A percentile compares a stretch with the other conserved stretches of the same genome.
Evolutionary conservation across 1,140 invertebrate genomes (phyloP).

Genomic region (Drosophila nebulosa): DNA sequence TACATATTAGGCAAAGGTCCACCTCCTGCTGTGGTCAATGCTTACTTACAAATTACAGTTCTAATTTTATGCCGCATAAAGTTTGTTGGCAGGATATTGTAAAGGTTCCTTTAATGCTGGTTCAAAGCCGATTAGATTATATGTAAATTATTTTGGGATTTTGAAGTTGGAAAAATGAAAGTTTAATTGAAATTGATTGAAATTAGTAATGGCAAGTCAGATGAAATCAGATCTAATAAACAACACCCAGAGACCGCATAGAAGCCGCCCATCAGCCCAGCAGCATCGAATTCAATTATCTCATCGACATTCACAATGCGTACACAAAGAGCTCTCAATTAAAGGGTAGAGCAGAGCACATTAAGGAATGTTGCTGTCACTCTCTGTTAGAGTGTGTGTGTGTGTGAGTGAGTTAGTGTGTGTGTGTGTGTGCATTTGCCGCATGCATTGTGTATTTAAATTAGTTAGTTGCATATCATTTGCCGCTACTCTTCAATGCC

Average conservation of each 20-base stretch:
- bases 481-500: neutral
- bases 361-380: neutral
- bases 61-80: no score
- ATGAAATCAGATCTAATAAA: neutral
- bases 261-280: no score
- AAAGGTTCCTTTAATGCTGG: no score
- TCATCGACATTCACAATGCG: neutral
- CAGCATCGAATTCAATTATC: neutral
- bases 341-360: neutral
- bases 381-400: neutral
- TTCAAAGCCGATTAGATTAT: no score
- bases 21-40: no score
- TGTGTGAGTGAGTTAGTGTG: neutral
- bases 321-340: neutral
- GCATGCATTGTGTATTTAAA: conserved; percentile 6
- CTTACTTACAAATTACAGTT: no score
- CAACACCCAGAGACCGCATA: neutral
- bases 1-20: no score
- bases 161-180: neutral
- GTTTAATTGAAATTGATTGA: neutral
- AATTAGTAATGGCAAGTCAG: neutral
- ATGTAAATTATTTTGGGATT: no score
- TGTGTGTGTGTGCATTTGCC: neutral
- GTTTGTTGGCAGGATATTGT: no score
- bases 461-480: conserved; percentile 5